Base-by-base conservation (phyloP, 2,888 invertebrate genomes). In the Physocephala rufipes region DNA sequence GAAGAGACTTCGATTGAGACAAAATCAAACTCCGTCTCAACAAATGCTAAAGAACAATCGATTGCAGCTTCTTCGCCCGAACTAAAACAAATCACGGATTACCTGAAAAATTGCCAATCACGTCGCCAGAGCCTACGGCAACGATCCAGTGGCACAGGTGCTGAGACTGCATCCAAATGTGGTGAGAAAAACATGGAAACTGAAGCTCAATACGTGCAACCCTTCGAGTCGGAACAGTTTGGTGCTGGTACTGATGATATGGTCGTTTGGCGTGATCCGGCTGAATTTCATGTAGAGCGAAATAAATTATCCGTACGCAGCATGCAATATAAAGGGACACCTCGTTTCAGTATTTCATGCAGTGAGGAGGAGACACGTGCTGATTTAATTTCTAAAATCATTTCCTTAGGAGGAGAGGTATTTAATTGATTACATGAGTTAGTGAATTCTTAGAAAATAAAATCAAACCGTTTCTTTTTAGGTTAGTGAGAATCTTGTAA, bases 181-280 rank as follows among this genome's bases (percentile, higher is more conserved):
- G 62, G 67, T 15, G 76, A 70, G 0, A 78, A 77, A 5, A 71
- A 74, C 13, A 63, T 78, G 43, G 74, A 77, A 47, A 76, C 74
- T 24, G 82, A 82, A 66, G 77, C 76, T 7, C 81, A 81, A 15
- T 80, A 76, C 19, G 79, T 84, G 30, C 82, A 83, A 71, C 82
- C 81, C 0, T 84, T 84, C 51, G 82, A 85, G 63, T 83, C 84
- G 1, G 85, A 84, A 70, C 81, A 84, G 16, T 80, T 83, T 19
- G 79, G 80, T 0, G 71, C 79, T 2, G 80, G 79, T 36, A 82
- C 82, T n/a, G 89, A 90, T 0, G 89, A 90, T 0, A 91, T 91
- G 81, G 91, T 93, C 0, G 92, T 90, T 0, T 93, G 93, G 93
- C 91, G 92, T 78, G 92, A 91, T 83, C 88, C 87, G 0, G 87